Conservation (phyloP, 2,113 vertebrate genomes). For the Sorex fumeus region DNA sequence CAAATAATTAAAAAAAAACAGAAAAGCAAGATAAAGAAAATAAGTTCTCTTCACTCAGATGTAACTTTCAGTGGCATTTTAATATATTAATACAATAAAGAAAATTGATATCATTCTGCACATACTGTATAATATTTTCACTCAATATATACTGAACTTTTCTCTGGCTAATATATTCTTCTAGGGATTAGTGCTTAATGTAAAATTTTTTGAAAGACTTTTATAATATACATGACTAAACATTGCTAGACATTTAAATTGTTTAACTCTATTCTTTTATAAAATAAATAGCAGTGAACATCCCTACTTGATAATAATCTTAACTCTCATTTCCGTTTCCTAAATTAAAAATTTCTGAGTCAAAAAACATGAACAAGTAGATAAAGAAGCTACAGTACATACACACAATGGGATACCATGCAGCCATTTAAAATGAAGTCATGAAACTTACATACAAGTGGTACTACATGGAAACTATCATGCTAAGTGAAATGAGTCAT, state of each 20-base stretch:
- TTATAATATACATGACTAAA: slow-evolving; percentile 24
- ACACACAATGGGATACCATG: too few species aligned
- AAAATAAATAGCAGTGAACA: slow-evolving; percentile 49
- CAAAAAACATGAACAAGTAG: too few species aligned
- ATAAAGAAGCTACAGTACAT: too few species aligned
- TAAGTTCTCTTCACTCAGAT: slow-evolving; percentile 9
- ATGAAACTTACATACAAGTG: too few species aligned
- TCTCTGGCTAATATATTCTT: slow-evolving; percentile 44
- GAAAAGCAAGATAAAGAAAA: slow-evolving; percentile 30
- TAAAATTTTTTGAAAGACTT: slow-evolving; percentile 53
- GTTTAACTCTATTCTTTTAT: neutral
- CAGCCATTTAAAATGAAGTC: too few species aligned
- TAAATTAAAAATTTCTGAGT: neutral
- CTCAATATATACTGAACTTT: slow-evolving; percentile 8
- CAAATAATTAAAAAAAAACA: slow-evolving; percentile 3
- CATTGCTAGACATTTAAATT: slow-evolving; percentile 8
- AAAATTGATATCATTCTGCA: neutral
- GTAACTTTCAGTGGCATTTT: slow-evolving; percentile 42
- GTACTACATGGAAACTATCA: too few species aligned
- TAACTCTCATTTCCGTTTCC: slow-evolving; percentile 55
- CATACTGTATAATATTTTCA: too few species aligned
- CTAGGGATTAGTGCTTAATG: slow-evolving; percentile 28
- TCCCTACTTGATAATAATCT: slow-evolving; percentile 17
- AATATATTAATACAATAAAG: slow-evolving; percentile 47
- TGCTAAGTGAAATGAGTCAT: too few species aligned